Evolutionary conservation across 1,140 invertebrate genomes (phyloP).

Genomic region (Physella acuta): DNA sequence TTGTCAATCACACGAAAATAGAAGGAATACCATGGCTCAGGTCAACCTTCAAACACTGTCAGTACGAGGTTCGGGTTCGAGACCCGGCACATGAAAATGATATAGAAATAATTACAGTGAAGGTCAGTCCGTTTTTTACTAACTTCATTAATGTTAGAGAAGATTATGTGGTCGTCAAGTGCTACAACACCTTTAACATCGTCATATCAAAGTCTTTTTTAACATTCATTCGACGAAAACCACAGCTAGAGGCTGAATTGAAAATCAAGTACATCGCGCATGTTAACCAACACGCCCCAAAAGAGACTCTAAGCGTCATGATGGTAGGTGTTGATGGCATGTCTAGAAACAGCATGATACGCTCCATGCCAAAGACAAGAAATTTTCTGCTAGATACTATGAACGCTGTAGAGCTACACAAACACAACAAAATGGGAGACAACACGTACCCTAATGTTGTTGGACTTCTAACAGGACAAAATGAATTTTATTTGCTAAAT

Average conservation of each 20-base stretch:
- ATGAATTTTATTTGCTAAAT: background rate
- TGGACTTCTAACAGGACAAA: slow-evolving; percentile 30
- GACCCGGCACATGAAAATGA: too few relatives aligned
- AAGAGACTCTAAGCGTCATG: slow-evolving; percentile 62
- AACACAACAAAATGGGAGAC: slow-evolving; percentile 35
- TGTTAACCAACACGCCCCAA: background rate
- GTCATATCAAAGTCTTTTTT: background rate
- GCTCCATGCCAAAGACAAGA: slow-evolving; percentile 74
- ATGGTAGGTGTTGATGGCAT: slow-evolving; percentile 81
- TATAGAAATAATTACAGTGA: too few relatives aligned
- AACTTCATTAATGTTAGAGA: background rate
- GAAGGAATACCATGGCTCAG: too few relatives aligned
- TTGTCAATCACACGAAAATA: too few relatives aligned
- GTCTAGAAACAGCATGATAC: slow-evolving; percentile 77
- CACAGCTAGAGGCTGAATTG: background rate
- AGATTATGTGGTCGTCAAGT: background rate
- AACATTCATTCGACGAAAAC: background rate
- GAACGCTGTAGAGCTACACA: slow-evolving; percentile 28
- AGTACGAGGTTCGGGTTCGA: too few relatives aligned
- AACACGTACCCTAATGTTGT: slow-evolving; percentile 39
- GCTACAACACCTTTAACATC: background rate
- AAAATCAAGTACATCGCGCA: background rate
- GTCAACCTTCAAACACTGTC: too few relatives aligned
- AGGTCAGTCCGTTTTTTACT: too few relatives aligned
- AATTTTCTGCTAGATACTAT: slow-evolving; percentile 59